These are phyloP conservation scores for Progne subis DNA, from an alignment of 2,113 vertebrate species.

Conservation along the genomic window DNA sequence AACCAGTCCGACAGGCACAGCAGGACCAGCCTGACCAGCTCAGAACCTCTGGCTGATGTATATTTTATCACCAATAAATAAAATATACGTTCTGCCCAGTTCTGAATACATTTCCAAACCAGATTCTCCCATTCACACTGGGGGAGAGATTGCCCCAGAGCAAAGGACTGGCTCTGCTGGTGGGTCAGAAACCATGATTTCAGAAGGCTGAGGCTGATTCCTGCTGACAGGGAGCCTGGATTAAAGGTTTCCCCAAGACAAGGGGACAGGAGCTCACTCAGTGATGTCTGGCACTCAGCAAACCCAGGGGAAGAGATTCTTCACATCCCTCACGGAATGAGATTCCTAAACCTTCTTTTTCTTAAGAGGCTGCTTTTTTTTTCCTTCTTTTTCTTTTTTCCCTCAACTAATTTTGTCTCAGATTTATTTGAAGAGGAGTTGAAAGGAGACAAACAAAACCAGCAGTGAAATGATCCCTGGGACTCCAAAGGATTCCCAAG, in stretches of 20 bases:
- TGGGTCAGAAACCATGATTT: background rate
- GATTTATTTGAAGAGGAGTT: background rate
- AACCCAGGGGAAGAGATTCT: background rate
- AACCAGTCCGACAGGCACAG: background rate
- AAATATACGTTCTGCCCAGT: background rate
- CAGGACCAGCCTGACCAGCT: background rate
- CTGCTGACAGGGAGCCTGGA: background rate
- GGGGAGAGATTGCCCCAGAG: background rate
- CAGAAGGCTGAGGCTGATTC: background rate
- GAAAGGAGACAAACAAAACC: background rate
- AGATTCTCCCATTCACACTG: background rate
- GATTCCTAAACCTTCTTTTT: background rate
- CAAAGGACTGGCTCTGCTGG: background rate
- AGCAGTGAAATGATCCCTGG: background rate
- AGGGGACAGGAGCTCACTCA: background rate
- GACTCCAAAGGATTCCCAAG: background rate
- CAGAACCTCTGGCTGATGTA: background rate
- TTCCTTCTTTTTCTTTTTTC: accelerated
- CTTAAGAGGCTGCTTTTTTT: background rate
- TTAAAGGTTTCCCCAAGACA: background rate
- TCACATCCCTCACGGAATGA: background rate
- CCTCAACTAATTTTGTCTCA: background rate
- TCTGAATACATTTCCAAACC: background rate
- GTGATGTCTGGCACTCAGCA: background rate
- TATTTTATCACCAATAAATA: background rate